These are phyloP conservation scores for Chloropsis cyanopogon DNA, from an alignment of 2,113 vertebrate species.

Conservation along the genomic window DNA sequence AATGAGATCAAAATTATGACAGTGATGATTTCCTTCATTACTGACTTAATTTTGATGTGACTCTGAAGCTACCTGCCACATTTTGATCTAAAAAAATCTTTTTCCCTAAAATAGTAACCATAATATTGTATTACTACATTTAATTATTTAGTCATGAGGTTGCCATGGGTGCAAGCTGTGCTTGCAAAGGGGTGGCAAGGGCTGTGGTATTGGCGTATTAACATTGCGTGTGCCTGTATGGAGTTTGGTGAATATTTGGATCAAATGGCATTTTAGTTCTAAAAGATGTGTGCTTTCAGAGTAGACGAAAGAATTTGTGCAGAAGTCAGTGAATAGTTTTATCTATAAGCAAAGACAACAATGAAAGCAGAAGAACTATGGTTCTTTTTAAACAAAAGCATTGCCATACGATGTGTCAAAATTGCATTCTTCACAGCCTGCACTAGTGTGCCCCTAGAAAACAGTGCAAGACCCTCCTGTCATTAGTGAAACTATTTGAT, in stretches of 20 bases:
- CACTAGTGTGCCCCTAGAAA: not conserved
- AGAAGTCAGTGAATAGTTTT: not conserved
- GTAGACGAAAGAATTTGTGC: not conserved
- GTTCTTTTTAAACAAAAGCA: not conserved
- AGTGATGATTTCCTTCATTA: not conserved
- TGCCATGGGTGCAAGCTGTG: not conserved
- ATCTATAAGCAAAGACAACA: not conserved
- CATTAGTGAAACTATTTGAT: not conserved
- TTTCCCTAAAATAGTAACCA: not conserved
- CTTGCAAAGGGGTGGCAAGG: not conserved
- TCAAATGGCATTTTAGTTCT: not conserved
- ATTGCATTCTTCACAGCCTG: not conserved
- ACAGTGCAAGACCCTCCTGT: not conserved
- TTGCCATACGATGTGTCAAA: not conserved
- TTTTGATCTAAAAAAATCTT: not conserved
- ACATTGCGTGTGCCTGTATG: not conserved
- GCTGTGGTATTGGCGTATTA: not conserved
- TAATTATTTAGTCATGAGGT: not conserved
- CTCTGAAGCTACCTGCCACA: not conserved
- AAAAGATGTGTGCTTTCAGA: not conserved
- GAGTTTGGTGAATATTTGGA: not conserved
- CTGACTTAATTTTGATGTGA: not conserved
- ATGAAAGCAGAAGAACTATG: not conserved
- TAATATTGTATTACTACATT: not conserved
- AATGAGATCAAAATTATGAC: not conserved